Base-by-base conservation (phyloP, 2,888 invertebrate genomes). In the Branchipolynoe longqiensis region DNA sequence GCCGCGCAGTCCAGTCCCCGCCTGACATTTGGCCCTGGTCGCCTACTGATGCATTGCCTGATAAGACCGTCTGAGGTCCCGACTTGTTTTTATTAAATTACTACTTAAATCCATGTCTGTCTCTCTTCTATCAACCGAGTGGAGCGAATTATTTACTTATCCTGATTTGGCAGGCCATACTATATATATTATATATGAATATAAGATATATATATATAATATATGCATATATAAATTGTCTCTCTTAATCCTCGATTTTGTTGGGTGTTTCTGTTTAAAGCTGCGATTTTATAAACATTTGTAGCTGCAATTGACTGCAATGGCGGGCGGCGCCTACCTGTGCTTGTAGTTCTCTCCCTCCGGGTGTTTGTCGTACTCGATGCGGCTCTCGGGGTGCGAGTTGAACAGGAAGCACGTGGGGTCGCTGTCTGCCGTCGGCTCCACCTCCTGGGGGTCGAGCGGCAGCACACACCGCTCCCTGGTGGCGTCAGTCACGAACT, bases 321-420 rank as follows among this genome's bases (percentile, higher is more conserved):
- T 69, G 83, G 92, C 91, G 87, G 90, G 85, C 96, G 12, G 12
- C 31, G 48, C 40, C 48, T 82, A 62, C 62, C 31, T 62, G 62
- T 28, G 62, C 18, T n/a, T 33, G 69, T 6, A 33, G 48, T 22
- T 33, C n/a, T n/a, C n/a, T n/a, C n/a, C n/a, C n/a, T 94, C 95
- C 48, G 95, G 95, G 85, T 96, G 92, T 69, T 95, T 95, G 0
- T 94, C 94, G 92, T 96, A 97, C 92, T 97, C 97, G 73, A 97
- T 94, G 87, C 97, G 95, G 86, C 93, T 92, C 88, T 93, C 90
- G 0, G 91, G 89, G 18, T 89, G 87, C 12, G 90, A 87, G 31
- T 94, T 94, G 89, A 94, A 94, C 62, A 93, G 90, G 31, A 88
- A 86, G 14, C 94, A 94, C 25, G 85, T 89, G 0, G 90, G 85